Evolutionary conservation across 2,113 vertebrate species (phyloP), one percentile per base, ranked within the genome.

Genomic region (Gobiocypris rarus): DNA sequence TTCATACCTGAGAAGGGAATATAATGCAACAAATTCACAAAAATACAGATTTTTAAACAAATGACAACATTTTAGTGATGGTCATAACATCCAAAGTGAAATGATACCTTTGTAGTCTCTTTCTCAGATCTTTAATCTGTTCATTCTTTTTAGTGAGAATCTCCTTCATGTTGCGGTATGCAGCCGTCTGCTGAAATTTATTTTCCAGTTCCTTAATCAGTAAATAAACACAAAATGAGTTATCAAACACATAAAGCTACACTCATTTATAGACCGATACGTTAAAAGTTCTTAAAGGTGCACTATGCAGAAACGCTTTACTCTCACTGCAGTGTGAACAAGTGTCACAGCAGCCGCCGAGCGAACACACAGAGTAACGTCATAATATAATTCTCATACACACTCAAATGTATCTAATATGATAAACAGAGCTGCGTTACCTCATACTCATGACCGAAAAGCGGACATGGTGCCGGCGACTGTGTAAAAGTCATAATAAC

Each of bases 161-260:
- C 89, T 99, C 98, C 85, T 98, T 99, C 97, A 99, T 97, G 91
- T 96, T 99, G 83, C 97, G 96, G 83, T 97, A 99, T 0, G 96
- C 97, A 67, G 96, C 94, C 2, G 98, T 99, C 91, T 99, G 96
- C 88, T 99, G 98, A 87, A 99, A 99, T 89, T 99, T 99, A 90
- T 96, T 98, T 43, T 99, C 98, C 76, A 99, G 81, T 74, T 99
- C 98, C 97, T 99, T 83, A 9, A 63, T 2, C 10, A 24, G 34
- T 17, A 70, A 70, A 78, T 17, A 86, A 41, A 86, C 9, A 89
- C 8, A 69, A 45, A 19, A 48, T 41, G 7, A 28, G 17, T 48
- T 2, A 74, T 50, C 34, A 41, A n/a, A 74, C 14, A 9, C 22
- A 48, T 50, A 34, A 43, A 48, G 2, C n/a, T 74, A 50, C 43